Evolutionary conservation across 1,140 invertebrate species (phyloP).

Genomic region (Macrostomum lignano): DNA sequence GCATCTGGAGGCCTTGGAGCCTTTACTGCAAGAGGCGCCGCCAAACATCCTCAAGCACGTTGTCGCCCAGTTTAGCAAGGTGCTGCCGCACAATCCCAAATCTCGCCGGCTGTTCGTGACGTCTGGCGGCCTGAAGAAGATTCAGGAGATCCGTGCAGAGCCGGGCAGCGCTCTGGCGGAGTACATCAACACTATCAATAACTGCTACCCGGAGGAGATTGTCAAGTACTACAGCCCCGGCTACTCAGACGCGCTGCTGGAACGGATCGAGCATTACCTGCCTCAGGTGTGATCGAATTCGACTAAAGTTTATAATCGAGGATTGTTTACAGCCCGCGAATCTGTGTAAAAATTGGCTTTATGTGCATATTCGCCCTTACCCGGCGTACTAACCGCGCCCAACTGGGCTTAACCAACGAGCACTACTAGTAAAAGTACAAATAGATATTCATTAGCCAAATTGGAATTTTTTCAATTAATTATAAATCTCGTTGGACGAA

Average conservation of each 20-base stretch:
- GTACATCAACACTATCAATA: conserved; percentile 47
- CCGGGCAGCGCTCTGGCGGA: conserved; percentile 40
- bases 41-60: conserved; percentile 46
- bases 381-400: too few relatives aligned
- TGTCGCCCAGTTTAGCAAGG: conserved; percentile 47
- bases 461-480: too few relatives aligned
- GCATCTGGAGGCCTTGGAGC: conserved; percentile 39
- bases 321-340: too few relatives aligned
- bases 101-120: conserved; percentile 46
- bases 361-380: too few relatives aligned
- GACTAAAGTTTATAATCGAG: too few relatives aligned
- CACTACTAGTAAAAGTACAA: too few relatives aligned
- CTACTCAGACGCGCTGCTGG: conserved; percentile 42
- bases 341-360: too few relatives aligned
- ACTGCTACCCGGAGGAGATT: conserved; percentile 54
- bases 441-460: too few relatives aligned
- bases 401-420: too few relatives aligned
- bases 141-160: conserved; percentile 43
- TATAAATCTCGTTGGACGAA: too few relatives aligned
- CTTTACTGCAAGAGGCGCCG: conserved; percentile 40
- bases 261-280: conserved; percentile 35
- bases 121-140: conserved; percentile 41
- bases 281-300: too few relatives aligned
- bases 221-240: conserved; percentile 49
- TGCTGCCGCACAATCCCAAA: conserved; percentile 44